A percentile compares a stretch with the other conserved stretches of the same genome.
phyloP scores from a whole-genome alignment of 2,888 invertebrate species.

The Trimorus sp. region DNA sequence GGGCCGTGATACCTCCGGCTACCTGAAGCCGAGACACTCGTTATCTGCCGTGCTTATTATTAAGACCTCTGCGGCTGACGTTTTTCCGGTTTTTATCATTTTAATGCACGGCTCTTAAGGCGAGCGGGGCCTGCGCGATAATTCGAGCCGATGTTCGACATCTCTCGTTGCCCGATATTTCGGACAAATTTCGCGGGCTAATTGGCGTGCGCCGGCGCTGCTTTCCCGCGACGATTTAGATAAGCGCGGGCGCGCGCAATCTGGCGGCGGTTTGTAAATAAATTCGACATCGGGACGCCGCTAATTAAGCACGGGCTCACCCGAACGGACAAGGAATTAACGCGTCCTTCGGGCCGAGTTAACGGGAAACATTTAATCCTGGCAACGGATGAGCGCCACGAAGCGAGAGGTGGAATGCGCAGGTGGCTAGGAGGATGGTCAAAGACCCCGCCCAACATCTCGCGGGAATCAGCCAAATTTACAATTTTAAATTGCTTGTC shows the following conservation, averaged over 20 bases:
- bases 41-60: conserved; percentile 53
- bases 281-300: conserved; percentile 57
- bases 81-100: conserved; percentile 46
- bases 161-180: conserved; percentile 1
- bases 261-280: conserved; percentile 55
- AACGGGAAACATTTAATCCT: conserved; percentile 69
- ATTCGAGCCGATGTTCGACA: conserved; percentile 37
- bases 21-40: conserved; percentile 29
- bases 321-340: conserved; percentile 57
- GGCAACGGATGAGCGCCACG: conserved; percentile 57
- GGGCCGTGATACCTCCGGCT: conserved; percentile 22
- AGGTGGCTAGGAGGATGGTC: conserved; percentile 68
- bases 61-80: conserved; percentile 41
- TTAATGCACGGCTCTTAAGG: conserved; percentile 40
- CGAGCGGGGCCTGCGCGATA: conserved; percentile 39
- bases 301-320: conserved; percentile 56
- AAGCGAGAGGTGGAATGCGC: conserved; percentile 66
- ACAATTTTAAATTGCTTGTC: conserved; percentile 66
- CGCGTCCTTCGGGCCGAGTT: conserved; percentile 60
- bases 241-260: conserved; percentile 35
- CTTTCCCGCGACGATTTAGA: conserved; percentile 42
- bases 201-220: conserved; percentile 26
- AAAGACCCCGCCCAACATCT: conserved; percentile 68
- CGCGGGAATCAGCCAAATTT: conserved; percentile 67
- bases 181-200: conserved; percentile 39